Conservation (phyloP, 2,113 vertebrate species). For the Benitochromis conjunctus region DNA sequence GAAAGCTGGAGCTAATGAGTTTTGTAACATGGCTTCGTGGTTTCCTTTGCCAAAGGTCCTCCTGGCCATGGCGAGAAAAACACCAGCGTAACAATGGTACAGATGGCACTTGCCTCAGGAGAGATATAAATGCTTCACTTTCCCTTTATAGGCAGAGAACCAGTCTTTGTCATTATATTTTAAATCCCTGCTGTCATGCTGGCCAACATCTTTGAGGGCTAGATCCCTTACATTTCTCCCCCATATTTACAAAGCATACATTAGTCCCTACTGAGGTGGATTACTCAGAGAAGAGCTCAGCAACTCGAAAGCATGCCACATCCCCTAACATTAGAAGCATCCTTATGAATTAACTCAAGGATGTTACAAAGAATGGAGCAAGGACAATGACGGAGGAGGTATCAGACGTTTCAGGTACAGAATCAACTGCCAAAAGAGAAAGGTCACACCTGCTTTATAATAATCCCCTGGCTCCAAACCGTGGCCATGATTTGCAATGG, state of each 20-base stretch:
- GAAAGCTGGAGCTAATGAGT: conserved; percentile 53
- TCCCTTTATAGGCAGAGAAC: conserved; percentile 11
- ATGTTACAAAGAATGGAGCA: not conserved
- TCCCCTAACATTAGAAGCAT: conserved; percentile 1
- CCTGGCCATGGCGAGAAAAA: conserved; percentile 4
- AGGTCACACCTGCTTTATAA: conserved; percentile 43
- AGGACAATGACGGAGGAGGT: not conserved
- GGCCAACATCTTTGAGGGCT: conserved; percentile 28
- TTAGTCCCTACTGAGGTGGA: conserved; percentile 25
- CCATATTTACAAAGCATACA: conserved; percentile 27
- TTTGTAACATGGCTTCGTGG: conserved; percentile 28
- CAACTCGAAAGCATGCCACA: conserved; percentile 9
- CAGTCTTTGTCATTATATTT: conserved; percentile 26
- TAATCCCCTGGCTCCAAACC: conserved; percentile 44
- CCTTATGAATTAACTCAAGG: conserved; percentile 4
- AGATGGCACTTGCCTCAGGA: conserved; percentile 43
- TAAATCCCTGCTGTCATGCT: conserved; percentile 15
- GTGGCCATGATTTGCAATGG: conserved; percentile 11
- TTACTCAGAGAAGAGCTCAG: conserved; percentile 23
- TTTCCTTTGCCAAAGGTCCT: conserved; percentile 34
- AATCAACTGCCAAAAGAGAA: conserved; percentile 18
- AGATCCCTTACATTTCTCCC: not conserved
- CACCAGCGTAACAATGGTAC: conserved; percentile 11
- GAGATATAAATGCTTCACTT: conserved; percentile 18
- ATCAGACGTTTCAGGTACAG: conserved; percentile 18